These are phyloP conservation scores for Marmota flaviventris DNA, from an alignment of 2,113 vertebrate genomes.

Conservation along the genomic window DNA sequence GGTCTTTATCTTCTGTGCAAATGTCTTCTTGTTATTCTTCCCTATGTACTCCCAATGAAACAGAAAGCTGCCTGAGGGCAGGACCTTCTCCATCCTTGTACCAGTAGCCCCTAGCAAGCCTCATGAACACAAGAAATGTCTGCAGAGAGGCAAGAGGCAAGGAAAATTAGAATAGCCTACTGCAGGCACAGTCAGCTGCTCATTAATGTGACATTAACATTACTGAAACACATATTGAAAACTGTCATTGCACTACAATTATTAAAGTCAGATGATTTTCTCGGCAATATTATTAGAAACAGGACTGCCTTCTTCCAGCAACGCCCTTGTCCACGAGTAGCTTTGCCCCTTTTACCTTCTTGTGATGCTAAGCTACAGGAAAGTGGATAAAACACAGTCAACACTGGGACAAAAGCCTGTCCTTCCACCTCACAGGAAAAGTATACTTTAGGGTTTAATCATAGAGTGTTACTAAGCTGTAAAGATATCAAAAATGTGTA, in stretches of 20 bases:
- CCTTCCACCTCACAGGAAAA: neutral
- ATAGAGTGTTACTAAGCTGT: neutral
- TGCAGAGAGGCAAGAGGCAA: neutral
- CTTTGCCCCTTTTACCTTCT: neutral
- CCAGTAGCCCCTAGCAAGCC: neutral
- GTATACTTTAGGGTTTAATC: slow-evolving; percentile 27
- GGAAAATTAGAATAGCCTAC: too few relatives aligned
- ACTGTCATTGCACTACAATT: neutral
- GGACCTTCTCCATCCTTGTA: neutral
- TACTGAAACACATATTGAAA: neutral
- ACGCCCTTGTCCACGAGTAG: neutral
- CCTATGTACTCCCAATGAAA: neutral
- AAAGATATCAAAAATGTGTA: neutral
- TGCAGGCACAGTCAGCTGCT: rapidly evolving
- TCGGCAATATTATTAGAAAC: neutral
- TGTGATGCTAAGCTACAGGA: neutral
- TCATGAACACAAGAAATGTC: too few relatives aligned
- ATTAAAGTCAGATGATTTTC: neutral
- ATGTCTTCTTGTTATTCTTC: neutral
- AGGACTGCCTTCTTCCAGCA: neutral
- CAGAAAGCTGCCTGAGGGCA: neutral
- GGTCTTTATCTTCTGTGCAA: neutral
- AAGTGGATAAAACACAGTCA: neutral
- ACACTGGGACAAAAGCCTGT: too few relatives aligned
- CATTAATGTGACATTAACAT: rapidly evolving